Conservation (phyloP, 2,113 vertebrate species). For the Apus apus region DNA sequence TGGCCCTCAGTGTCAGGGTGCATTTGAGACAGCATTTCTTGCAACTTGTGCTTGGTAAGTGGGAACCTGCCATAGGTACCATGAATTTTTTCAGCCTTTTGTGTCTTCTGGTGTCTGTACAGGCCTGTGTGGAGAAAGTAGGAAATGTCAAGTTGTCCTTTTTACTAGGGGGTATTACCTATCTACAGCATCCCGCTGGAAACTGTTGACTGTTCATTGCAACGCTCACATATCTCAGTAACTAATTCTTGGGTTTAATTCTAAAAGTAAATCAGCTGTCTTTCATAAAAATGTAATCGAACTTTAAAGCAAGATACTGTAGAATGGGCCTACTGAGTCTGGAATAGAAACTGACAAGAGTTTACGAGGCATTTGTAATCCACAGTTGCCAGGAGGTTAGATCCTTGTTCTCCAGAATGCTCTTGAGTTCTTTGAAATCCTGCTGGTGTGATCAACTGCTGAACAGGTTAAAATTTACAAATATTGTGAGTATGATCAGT, state of each 20-base stretch:
- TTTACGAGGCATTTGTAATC: not conserved
- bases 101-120: not conserved
- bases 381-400: not conserved
- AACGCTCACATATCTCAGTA: rapidly evolving
- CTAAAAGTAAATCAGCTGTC: not conserved
- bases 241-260: not conserved
- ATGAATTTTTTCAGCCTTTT: not conserved
- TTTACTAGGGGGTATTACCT: rapidly evolving
- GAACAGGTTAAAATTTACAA: not conserved
- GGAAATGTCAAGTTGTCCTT: not conserved
- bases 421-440: not conserved
- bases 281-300: not conserved
- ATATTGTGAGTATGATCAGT: not conserved
- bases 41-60: not conserved
- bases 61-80: rapidly evolving
- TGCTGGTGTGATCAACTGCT: not conserved
- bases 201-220: not conserved
- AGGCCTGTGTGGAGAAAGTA: not conserved
- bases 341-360: not conserved
- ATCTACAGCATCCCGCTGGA: rapidly evolving
- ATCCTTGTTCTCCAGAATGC: not conserved
- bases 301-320: not conserved
- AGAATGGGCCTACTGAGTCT: not conserved
- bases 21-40: not conserved
- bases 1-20: rapidly evolving